Percentiles rank a stretch among this genome's conserved stretches.
Conservation (phyloP, 2,888 invertebrate genomes). For the Cantharis lateralis region DNA sequence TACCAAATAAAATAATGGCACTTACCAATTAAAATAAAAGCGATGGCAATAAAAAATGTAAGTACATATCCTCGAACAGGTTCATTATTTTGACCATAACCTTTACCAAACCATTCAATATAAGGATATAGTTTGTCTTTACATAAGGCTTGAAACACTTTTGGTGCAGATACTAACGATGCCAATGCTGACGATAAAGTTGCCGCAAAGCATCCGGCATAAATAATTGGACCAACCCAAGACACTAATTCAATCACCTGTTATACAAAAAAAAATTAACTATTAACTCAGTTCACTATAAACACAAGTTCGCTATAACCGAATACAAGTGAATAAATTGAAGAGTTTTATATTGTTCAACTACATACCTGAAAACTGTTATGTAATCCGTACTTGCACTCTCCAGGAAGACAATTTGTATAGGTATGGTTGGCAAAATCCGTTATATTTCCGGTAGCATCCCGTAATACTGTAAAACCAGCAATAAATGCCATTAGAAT, state of each 20-base stretch:
- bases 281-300: too few relatives aligned
- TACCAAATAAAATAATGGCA: conserved; percentile 20
- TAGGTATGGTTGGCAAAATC: conserved; percentile 64
- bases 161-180: conserved; percentile 94
- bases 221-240: conserved; percentile 88
- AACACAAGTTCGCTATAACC: too few relatives aligned
- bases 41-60: conserved; percentile 88
- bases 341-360: background rate
- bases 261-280: background rate
- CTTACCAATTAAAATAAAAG: conserved; percentile 85
- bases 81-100: conserved; percentile 81
- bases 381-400: conserved; percentile 73
- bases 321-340: too few relatives aligned
- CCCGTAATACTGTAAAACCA: conserved; percentile 75
- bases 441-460: conserved; percentile 74
- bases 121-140: conserved; percentile 94
- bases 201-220: conserved; percentile 96
- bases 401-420: conserved; percentile 47
- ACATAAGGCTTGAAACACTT: conserved; percentile 91
- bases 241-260: conserved; percentile 84
- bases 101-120: conserved; percentile 87
- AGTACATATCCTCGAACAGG: conserved; percentile 89
- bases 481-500: conserved; percentile 80
- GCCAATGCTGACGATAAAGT: conserved; percentile 95
- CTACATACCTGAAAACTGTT: conserved; percentile 74